Evolutionary conservation across 2,888 invertebrate genomes (phyloP).

Genomic region (Penaeus monodon): DNA sequence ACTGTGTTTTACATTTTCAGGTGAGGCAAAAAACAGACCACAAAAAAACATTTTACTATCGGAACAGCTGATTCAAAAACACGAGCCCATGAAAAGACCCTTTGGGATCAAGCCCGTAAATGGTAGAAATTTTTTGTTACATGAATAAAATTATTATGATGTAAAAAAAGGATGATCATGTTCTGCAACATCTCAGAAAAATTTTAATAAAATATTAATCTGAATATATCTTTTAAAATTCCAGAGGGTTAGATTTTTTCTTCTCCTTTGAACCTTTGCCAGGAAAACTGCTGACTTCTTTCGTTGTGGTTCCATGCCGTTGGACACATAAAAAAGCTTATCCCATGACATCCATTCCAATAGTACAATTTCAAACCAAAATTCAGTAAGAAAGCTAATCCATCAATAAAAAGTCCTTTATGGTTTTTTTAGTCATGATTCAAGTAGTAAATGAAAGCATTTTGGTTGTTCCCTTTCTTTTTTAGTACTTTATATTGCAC

Average conservation of each 20-base stretch:
- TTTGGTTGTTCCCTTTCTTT: no score
- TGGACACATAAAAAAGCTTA: slow-evolving; percentile 91
- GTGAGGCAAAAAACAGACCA: slow-evolving; percentile 89
- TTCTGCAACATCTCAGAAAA: not conserved
- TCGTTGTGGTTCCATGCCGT: slow-evolving; percentile 86
- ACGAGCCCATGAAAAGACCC: slow-evolving; percentile 89
- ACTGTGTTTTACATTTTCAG: slow-evolving; percentile 74
- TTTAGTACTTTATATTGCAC: no score
- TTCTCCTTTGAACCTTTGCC: slow-evolving; percentile 89
- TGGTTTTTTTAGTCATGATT: no score
- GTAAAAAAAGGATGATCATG: not conserved
- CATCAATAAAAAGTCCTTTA: no score
- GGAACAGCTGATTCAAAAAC: slow-evolving; percentile 96
- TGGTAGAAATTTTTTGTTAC: slow-evolving; percentile 73
- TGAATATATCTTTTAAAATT: not conserved
- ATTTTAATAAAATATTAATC: not conserved
- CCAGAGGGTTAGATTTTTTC: slow-evolving; percentile 76
- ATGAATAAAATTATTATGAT: not conserved
- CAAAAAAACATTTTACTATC: slow-evolving; percentile 96
- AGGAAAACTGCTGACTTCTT: slow-evolving; percentile 97
- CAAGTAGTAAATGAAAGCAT: no score
- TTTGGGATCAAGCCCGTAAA: slow-evolving; percentile 88
- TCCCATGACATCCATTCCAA: slow-evolving; percentile 98
- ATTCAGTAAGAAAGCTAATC: slow-evolving; percentile 66
- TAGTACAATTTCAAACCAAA: slow-evolving; percentile 95